phyloP scores from a whole-genome alignment of 2,888 invertebrate species.

The Lithophane socia region DNA sequence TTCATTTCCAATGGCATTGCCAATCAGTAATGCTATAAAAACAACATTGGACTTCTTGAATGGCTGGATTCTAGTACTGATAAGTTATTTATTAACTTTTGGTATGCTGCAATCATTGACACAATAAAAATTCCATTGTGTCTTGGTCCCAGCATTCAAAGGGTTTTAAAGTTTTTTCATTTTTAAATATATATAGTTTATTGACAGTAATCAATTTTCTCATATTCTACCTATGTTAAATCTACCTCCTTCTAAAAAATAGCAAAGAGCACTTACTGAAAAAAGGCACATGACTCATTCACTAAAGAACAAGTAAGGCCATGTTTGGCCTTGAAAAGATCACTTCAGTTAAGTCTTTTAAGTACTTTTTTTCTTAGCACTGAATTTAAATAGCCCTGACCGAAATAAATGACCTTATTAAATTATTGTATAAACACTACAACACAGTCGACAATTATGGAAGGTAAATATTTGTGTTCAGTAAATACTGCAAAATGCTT shows the following conservation, averaged over 20 bases:
- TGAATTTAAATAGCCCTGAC: slow-evolving; percentile 65
- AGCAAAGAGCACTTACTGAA: slow-evolving; percentile 60
- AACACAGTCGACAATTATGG: slow-evolving; percentile 40
- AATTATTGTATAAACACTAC: slow-evolving; percentile 49
- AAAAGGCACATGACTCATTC: slow-evolving; percentile 67
- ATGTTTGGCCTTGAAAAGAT: slow-evolving; percentile 55
- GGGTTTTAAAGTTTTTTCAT: not conserved
- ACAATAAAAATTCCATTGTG: slow-evolving; percentile 18
- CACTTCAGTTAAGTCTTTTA: slow-evolving; percentile 59
- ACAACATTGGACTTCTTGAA: slow-evolving; percentile 33
- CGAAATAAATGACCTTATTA: slow-evolving; percentile 65
- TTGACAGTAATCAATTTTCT: slow-evolving; percentile 22
- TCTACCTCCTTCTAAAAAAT: slow-evolving; percentile 47
- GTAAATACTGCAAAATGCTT: slow-evolving; percentile 56
- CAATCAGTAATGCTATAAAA: slow-evolving; percentile 48
- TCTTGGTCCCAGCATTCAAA: slow-evolving; percentile 3
- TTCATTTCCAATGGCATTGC: slow-evolving; percentile 33
- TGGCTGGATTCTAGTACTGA: slow-evolving; percentile 29
- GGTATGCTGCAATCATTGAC: slow-evolving; percentile 23
- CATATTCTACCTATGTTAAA: slow-evolving; percentile 51
- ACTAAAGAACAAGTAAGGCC: slow-evolving; percentile 35
- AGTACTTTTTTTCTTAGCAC: slow-evolving; percentile 59
- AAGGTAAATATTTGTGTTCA: slow-evolving; percentile 49
- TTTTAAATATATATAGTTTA: slow-evolving; percentile 6
- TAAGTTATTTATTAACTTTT: slow-evolving; percentile 22